Evolutionary conservation across 37 sponge, comb jelly and placozoan genomes (phyloP).

Genomic region (Spongia lamella): DNA sequence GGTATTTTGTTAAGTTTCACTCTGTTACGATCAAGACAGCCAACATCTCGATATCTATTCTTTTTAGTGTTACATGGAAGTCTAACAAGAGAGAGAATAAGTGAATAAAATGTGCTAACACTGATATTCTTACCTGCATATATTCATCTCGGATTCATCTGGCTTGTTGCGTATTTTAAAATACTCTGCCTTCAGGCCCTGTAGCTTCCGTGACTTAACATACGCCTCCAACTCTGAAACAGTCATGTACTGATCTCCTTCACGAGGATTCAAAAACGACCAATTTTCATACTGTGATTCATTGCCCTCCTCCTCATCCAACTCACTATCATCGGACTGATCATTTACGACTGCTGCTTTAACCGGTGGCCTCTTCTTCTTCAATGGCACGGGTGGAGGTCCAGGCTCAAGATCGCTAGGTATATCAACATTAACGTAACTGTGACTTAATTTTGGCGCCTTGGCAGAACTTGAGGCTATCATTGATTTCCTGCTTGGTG

Average conservation of each 20-base stretch:
- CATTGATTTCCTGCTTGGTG: too few species aligned
- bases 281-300: constrained; percentile 42
- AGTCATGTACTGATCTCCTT: constrained; percentile 53
- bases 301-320: not conserved
- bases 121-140: constrained; percentile 51
- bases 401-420: not conserved
- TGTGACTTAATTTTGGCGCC: too few species aligned
- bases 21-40: constrained; percentile 71
- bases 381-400: not conserved
- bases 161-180: constrained; percentile 53
- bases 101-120: too few species aligned
- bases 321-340: not conserved
- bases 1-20: constrained; percentile 48
- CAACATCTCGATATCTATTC: constrained; percentile 86
- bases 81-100: constrained; percentile 16
- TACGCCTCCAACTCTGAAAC: constrained; percentile 53
- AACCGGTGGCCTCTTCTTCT: not conserved
- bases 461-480: too few species aligned
- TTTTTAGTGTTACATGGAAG: constrained; percentile 67
- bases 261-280: constrained; percentile 30
- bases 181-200: constrained; percentile 63
- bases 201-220: constrained; percentile 37
- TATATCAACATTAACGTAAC: too few species aligned
- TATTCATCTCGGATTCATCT: constrained; percentile 11
- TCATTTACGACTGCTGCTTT: not conserved